Evolutionary conservation across 2,113 vertebrate genomes (phyloP).

Genomic region (Casuarius casuarius): DNA sequence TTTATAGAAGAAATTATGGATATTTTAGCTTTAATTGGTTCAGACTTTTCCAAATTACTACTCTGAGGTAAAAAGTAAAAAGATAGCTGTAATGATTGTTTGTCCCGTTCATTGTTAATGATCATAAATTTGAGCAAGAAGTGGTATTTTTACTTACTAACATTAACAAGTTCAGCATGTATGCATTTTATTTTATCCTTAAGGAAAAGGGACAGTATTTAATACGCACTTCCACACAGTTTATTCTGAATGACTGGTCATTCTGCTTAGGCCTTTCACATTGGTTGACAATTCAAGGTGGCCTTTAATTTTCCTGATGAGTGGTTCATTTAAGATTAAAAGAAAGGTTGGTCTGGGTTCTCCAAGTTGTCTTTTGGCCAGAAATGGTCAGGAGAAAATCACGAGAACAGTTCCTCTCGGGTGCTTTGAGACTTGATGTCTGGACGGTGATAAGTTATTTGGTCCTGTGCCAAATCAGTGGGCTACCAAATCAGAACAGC

Average conservation of each 20-base stretch:
- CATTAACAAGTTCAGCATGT: neutral
- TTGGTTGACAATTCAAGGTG: neutral
- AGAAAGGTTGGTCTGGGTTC: neutral
- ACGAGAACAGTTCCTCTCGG: fast-evolving
- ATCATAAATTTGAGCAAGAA: neutral
- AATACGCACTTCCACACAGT: neutral
- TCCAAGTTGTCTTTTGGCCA: neutral
- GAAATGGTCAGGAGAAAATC: neutral
- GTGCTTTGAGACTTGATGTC: neutral
- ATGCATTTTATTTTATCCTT: neutral
- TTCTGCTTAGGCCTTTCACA: neutral
- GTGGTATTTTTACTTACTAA: neutral
- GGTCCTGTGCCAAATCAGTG: neutral
- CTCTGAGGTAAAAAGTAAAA: neutral
- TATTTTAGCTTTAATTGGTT: neutral
- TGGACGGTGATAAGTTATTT: neutral
- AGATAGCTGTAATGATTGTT: neutral
- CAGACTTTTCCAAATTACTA: neutral
- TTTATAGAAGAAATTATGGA: neutral
- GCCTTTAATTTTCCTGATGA: neutral
- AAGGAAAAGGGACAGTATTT: neutral
- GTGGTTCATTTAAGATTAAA: neutral
- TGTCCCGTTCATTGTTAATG: neutral
- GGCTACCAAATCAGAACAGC: neutral
- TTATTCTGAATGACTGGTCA: neutral